Conservation (phyloP, 2,888 invertebrate species). For the Prenolepis imparis region DNA sequence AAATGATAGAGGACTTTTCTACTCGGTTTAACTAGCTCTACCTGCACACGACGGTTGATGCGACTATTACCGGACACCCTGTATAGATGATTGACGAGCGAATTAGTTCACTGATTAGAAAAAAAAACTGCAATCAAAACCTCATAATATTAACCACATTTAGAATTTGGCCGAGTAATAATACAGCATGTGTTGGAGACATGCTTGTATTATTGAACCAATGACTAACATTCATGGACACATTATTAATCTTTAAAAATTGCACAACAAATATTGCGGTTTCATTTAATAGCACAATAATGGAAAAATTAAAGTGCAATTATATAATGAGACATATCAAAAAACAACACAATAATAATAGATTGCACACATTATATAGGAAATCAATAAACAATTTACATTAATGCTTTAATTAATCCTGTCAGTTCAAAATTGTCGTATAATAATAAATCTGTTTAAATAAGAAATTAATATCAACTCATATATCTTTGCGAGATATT, state of each 20-base stretch:
- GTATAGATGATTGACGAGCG: constrained; percentile 3
- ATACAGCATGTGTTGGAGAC: neutral
- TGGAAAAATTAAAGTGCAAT: neutral
- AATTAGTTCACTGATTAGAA: neutral
- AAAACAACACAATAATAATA: neutral
- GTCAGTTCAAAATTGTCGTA: neutral
- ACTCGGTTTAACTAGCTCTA: too few species aligned
- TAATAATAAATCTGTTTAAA: neutral
- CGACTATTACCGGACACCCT: too few species aligned
- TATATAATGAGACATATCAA: neutral
- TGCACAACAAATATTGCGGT: neutral
- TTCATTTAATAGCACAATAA: neutral
- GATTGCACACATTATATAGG: neutral
- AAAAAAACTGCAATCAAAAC: neutral
- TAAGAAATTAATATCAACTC: neutral
- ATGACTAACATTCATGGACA: neutral
- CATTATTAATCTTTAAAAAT: neutral
- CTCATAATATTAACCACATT: neutral
- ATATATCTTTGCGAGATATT: neutral
- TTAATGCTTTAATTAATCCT: constrained; percentile 7
- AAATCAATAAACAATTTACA: neutral
- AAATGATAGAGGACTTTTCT: too few species aligned
- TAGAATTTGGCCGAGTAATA: neutral
- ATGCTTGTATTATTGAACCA: neutral
- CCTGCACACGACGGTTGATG: too few species aligned